Evolutionary conservation across 2,888 invertebrate genomes (phyloP).

Genomic region (Lithosia quadra): DNA sequence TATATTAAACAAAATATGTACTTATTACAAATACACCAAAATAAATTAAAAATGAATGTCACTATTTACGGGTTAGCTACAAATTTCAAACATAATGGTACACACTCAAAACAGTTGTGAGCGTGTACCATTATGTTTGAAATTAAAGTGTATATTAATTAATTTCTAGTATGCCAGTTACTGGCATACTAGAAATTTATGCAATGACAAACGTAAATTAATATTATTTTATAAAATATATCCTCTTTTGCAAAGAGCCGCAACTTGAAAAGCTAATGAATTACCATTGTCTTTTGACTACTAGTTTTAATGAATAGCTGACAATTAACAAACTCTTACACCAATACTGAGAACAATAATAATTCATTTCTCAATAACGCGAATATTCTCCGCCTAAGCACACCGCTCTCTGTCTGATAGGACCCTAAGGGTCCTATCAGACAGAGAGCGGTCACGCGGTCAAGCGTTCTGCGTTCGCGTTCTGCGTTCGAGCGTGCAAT

Average conservation of each 20-base stretch:
- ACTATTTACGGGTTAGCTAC: background rate
- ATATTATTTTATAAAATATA: background rate
- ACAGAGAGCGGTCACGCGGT: too few species aligned
- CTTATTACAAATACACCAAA: too few species aligned
- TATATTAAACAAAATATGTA: too few species aligned
- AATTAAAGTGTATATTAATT: too few species aligned
- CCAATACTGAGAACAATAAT: background rate
- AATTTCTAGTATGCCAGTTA: too few species aligned
- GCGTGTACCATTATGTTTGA: too few species aligned
- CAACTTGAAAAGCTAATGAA: background rate
- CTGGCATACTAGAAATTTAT: background rate
- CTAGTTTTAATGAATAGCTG: slow-evolving; percentile 3
- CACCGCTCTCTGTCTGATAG: too few species aligned
- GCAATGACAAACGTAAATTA: background rate
- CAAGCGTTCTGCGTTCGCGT: too few species aligned
- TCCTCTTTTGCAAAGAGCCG: background rate
- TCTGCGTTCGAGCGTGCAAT: too few species aligned
- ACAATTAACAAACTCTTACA: background rate
- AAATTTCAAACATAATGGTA: background rate
- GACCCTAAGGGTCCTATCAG: too few species aligned
- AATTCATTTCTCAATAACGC: background rate
- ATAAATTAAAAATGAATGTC: background rate
- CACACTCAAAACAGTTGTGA: too few species aligned
- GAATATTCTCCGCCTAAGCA: background rate
- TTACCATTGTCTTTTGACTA: background rate